phyloP scores from a whole-genome alignment of 2,113 vertebrate genomes.

The Gymnogyps californianus region DNA sequence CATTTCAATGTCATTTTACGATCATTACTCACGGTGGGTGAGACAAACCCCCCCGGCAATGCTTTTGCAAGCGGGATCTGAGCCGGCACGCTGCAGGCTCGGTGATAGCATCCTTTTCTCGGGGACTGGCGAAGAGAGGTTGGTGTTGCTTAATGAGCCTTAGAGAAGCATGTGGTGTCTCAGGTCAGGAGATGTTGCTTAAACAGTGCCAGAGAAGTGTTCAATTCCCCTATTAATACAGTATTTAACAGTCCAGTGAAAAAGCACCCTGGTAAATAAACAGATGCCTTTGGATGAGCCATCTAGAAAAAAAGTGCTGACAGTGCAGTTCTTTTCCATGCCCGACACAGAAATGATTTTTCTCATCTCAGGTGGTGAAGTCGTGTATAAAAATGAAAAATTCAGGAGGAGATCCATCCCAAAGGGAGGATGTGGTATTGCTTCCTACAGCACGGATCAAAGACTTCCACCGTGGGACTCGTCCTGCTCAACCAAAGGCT shows the following conservation, averaged over 20 bases:
- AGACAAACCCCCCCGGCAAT: neutral
- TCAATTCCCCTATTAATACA: neutral
- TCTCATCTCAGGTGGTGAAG: neutral
- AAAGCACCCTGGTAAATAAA: neutral
- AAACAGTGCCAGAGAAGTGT: neutral
- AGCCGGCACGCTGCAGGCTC: fast-evolving
- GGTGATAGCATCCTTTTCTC: neutral
- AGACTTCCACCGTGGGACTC: fast-evolving
- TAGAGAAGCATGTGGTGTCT: neutral
- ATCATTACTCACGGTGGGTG: neutral
- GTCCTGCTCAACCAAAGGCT: neutral
- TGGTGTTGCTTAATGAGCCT: neutral
- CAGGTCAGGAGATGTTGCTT: neutral
- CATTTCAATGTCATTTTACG: neutral
- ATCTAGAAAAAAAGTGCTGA: neutral
- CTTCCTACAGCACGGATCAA: neutral
- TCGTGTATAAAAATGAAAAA: neutral
- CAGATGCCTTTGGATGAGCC: neutral
- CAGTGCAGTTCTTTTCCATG: neutral
- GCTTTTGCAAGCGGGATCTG: neutral
- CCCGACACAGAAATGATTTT: neutral
- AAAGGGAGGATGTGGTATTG: neutral
- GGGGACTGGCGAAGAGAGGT: fast-evolving
- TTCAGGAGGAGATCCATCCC: neutral
- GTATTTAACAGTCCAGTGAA: neutral